These are phyloP conservation scores for Elmis aenea DNA, from an alignment of 2,888 invertebrate genomes.

Conservation along the genomic window DNA sequence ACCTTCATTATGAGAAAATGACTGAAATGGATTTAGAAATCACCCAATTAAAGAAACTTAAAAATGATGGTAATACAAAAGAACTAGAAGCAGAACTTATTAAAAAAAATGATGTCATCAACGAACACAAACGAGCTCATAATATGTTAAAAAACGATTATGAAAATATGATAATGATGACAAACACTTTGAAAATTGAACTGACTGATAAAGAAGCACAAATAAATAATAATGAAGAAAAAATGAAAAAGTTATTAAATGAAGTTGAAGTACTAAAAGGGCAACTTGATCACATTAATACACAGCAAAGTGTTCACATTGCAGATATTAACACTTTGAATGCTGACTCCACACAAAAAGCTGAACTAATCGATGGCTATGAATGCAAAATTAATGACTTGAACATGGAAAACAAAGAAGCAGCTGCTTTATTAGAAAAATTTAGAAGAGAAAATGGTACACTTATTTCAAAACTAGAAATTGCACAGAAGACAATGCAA, in stretches of 20 bases:
- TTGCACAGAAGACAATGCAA: slow-evolving; percentile 10
- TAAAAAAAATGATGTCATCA: slow-evolving; percentile 1
- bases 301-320: too few relatives aligned
- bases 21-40: neutral
- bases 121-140: neutral
- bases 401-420: neutral
- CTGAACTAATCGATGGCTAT: too few relatives aligned
- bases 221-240: neutral
- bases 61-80: neutral
- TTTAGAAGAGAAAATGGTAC: slow-evolving; percentile 11
- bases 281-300: too few relatives aligned
- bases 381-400: too few relatives aligned
- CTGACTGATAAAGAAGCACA: too few relatives aligned
- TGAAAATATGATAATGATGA: neutral
- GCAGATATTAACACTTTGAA: too few relatives aligned
- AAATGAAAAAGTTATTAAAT: neutral
- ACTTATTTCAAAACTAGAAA: slow-evolving; percentile 11
- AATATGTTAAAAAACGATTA: slow-evolving; percentile 7
- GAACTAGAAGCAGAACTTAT: neutral
- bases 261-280: neutral
- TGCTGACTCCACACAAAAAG: too few relatives aligned
- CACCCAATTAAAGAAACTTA: too few relatives aligned
- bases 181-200: too few relatives aligned
- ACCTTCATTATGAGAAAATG: neutral
- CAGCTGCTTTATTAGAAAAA: slow-evolving; percentile 1